Conservation (phyloP, 2,797 vertebrate species). For the Phalloptychus januarius region DNA sequence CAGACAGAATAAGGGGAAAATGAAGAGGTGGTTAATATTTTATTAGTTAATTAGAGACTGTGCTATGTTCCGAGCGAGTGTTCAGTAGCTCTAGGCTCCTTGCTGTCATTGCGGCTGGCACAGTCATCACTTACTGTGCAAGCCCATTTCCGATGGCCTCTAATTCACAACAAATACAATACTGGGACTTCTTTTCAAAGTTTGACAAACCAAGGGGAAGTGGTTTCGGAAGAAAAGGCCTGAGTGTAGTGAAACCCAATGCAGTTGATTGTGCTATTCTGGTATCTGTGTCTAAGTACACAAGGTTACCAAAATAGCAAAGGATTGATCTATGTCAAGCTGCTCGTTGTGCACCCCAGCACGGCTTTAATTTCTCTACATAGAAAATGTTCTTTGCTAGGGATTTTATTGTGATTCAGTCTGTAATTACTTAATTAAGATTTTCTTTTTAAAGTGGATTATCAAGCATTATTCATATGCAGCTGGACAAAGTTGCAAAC, state of each 20-base stretch:
- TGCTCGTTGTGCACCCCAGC: neutral
- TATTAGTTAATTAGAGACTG: constrained; percentile 81
- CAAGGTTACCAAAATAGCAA: constrained; percentile 8
- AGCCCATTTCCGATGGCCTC: constrained; percentile 62
- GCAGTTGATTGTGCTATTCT: neutral
- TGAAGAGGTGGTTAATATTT: constrained; percentile 81
- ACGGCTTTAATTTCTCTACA: neutral
- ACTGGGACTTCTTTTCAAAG: constrained; percentile 11
- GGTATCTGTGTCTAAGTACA: neutral
- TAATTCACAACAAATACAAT: constrained; percentile 62
- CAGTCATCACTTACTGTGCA: constrained; percentile 78
- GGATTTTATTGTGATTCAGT: neutral
- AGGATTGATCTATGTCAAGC: constrained; percentile 3
- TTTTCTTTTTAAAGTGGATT: neutral
- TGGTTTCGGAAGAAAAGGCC: neutral
- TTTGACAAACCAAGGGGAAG: constrained; percentile 1
- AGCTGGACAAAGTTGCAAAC: neutral
- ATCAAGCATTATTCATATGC: neutral
- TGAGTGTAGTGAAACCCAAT: neutral
- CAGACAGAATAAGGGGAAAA: constrained; percentile 69
- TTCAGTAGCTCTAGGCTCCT: constrained; percentile 75
- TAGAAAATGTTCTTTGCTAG: neutral
- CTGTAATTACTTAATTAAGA: neutral
- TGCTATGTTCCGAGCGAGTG: constrained; percentile 67
- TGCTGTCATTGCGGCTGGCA: constrained; percentile 71